Base-by-base conservation (phyloP, 2,888 invertebrate species). In the Hololepta plana region DNA sequence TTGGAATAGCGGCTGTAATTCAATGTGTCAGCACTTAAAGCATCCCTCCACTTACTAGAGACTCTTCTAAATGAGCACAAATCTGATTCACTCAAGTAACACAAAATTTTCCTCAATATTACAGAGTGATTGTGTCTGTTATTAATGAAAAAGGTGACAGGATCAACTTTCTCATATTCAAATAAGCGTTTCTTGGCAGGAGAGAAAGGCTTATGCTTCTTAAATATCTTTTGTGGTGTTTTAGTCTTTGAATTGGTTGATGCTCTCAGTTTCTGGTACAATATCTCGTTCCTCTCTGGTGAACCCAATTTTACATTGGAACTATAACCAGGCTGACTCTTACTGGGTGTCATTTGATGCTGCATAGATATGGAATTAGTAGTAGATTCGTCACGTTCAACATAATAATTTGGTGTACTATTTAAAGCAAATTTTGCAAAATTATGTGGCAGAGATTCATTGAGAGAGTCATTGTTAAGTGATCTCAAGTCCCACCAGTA, bases 31-130 rank as follows among this genome's bases (percentile, higher is more conserved):
- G 16, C 8, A 29, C 23, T n/a, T n/a, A 35, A 26, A 7, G 38
- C 35, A 4, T 8, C 26, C 15, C 26, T 34, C 42, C 42, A 42
- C 10, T 32, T 22, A 12, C 26, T 38, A 6, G 44, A 45, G 2
- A 49, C 49, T 29, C 38, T 35, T 4, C 42, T 39, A 12, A 51
- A 38, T 20, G 43, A 37, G 34, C 44, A 49, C 17, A 53, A 31
- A 35, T 52, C 53, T 3, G 40, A 40, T 24, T 46, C 42, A 3
- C 44, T 45, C 17, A 53, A 34, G 34, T 46, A 38, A 7, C 33
- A 26, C 17, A 51, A 43, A 5, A 53, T 36, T 12, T 41, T 35
- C 5, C 37, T 34, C 36, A 52, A 40, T 8, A 52, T 38, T n/a
- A 45, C 35, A 19, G 34, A 29, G 17, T 43, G 41, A 20, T 30